These are phyloP conservation scores for Fringilla coelebs DNA, from an alignment of 2,797 vertebrate genomes.

Conservation along the genomic window DNA sequence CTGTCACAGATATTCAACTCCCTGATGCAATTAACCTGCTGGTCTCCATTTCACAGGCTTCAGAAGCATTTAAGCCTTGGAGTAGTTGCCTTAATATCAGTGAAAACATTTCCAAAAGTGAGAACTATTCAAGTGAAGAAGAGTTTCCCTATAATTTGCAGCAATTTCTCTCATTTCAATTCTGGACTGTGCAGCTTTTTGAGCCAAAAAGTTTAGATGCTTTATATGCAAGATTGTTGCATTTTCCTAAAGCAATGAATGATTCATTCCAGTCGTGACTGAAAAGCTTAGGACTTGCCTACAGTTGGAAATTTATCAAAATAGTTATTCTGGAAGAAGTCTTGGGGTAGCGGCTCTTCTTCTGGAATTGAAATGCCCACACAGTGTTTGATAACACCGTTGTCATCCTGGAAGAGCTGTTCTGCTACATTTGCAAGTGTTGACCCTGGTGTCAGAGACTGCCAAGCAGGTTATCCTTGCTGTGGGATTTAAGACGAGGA, in stretches of 20 bases:
- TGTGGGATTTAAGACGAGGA: neutral
- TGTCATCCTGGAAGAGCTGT: neutral
- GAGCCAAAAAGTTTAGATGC: conserved; percentile 6
- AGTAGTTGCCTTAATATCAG: neutral
- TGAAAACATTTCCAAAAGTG: neutral
- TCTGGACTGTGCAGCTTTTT: neutral
- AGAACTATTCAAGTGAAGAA: neutral
- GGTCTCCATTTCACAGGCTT: neutral
- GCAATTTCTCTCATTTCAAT: neutral
- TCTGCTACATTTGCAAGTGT: conserved; percentile 36
- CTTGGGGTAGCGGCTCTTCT: conserved; percentile 34
- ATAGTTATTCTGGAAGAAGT: conserved; percentile 59
- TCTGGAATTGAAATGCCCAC: conserved; percentile 54
- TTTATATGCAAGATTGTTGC: conserved; percentile 30
- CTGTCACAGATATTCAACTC: neutral
- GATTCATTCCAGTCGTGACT: conserved; percentile 70
- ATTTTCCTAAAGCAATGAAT: conserved; percentile 51
- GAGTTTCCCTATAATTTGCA: conserved; percentile 9
- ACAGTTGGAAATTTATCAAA: conserved; percentile 68
- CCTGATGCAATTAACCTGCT: neutral
- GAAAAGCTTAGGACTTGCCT: conserved; percentile 59
- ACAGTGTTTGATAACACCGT: neutral
- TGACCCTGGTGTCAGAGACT: neutral
- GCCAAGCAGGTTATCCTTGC: neutral
- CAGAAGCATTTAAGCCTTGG: neutral